Percentiles rank a stretch among this genome's conserved stretches.
These are phyloP conservation scores for Equus przewalskii DNA, from an alignment of 2,113 vertebrate genomes.

Conservation along the genomic window DNA sequence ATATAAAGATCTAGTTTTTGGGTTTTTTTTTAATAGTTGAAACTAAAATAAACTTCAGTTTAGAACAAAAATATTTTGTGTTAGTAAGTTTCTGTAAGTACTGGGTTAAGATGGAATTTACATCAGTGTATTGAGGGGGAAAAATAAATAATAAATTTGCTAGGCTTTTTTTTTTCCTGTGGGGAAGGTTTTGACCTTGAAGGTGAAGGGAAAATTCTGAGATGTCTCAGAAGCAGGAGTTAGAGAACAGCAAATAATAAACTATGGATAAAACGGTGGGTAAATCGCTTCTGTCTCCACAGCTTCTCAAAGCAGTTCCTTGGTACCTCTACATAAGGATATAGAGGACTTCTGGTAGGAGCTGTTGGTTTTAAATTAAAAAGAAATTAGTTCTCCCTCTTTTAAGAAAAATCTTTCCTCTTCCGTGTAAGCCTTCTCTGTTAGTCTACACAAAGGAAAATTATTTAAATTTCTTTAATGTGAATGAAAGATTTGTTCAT, in stretches of 20 bases:
- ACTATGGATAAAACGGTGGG: not conserved
- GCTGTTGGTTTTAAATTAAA: not conserved
- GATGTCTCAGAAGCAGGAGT: not conserved
- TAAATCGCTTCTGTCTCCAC: not conserved
- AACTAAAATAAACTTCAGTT: not conserved
- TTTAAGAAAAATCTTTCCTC: not conserved
- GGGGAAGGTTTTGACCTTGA: not conserved
- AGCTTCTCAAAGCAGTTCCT: not conserved
- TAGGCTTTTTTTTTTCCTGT: conserved; percentile 9
- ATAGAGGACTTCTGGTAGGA: not conserved
- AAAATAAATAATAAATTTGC: not conserved
- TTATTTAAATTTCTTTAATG: not conserved
- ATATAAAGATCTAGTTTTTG: conserved; percentile 10
- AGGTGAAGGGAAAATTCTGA: not conserved
- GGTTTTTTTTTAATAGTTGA: conserved; percentile 36
- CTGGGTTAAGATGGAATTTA: not conserved
- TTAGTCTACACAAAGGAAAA: conserved; percentile 15
- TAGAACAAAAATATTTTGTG: not conserved
- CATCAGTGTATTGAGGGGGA: not conserved
- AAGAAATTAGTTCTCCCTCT: not conserved
- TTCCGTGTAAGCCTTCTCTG: not conserved
- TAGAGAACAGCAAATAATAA: not conserved
- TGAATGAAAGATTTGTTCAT: conserved; percentile 3
- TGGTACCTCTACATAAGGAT: not conserved
- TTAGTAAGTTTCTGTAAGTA: not conserved